Percentiles rank a stretch among this genome's conserved stretches.
These are phyloP conservation scores for Spermophilus dauricus DNA, from an alignment of 2,113 vertebrate species.

Conservation along the genomic window DNA sequence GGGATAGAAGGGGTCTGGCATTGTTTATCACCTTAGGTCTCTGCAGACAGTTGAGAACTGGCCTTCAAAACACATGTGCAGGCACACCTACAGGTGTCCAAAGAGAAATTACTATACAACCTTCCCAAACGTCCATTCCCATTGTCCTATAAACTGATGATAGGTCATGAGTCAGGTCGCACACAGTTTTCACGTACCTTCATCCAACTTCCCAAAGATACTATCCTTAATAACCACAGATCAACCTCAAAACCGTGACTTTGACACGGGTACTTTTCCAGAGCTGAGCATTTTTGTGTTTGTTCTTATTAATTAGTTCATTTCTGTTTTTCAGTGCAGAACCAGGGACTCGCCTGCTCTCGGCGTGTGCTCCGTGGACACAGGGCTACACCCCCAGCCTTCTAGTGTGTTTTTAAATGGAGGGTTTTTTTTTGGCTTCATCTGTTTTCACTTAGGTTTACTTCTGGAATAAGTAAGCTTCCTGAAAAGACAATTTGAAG, in stretches of 20 bases:
- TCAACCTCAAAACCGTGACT: neutral
- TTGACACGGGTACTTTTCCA: neutral
- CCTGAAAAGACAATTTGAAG: constrained; percentile 21
- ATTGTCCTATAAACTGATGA: neutral
- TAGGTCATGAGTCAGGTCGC: neutral
- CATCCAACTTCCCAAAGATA: neutral
- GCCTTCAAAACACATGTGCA: neutral
- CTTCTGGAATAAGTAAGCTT: neutral
- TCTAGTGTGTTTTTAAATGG: neutral
- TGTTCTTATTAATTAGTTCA: neutral
- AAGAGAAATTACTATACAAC: neutral
- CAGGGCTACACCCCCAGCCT: neutral
- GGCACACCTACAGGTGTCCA: neutral
- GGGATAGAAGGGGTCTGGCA: neutral
- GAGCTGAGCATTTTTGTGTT: neutral
- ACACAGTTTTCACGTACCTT: neutral
- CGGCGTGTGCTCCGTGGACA: too few relatives aligned
- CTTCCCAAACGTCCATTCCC: neutral
- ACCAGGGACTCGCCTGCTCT: too few relatives aligned
- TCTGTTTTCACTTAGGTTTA: neutral
- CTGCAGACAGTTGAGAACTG: neutral
- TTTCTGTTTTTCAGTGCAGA: neutral
- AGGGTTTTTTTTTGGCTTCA: neutral
- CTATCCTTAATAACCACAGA: neutral
- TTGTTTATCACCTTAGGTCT: constrained; percentile 2